phyloP scores from a whole-genome alignment of 2,888 invertebrate species.

The Lithophane leautieri region DNA sequence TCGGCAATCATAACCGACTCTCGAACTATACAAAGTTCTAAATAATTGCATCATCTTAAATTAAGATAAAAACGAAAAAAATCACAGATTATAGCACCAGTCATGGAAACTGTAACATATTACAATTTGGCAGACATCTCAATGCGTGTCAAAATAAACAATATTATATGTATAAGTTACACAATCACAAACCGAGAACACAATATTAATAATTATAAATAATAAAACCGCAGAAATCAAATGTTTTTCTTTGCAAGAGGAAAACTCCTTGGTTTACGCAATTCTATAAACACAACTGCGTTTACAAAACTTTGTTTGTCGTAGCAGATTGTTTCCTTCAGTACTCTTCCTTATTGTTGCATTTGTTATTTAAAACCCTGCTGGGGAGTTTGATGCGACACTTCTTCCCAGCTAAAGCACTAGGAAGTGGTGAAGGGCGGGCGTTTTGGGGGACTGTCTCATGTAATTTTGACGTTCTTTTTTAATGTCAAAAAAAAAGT shows the following conservation, averaged over 20 bases:
- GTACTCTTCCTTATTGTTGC: background rate
- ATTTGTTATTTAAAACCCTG: background rate
- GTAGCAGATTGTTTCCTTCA: background rate
- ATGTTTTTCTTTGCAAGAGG: background rate
- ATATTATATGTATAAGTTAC: slow-evolving; percentile 9
- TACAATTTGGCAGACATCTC: slow-evolving; percentile 39
- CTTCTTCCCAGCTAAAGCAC: too few relatives aligned
- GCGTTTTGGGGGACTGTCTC: too few relatives aligned
- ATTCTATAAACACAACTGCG: background rate
- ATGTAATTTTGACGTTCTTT: too few relatives aligned
- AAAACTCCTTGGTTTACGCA: slow-evolving; percentile 3
- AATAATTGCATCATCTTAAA: slow-evolving; percentile 46
- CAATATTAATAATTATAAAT: background rate
- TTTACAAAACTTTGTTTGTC: slow-evolving; percentile 4
- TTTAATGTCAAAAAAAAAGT: too few relatives aligned
- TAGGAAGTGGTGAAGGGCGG: too few relatives aligned
- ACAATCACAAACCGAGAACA: slow-evolving; percentile 1
- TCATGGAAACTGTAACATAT: slow-evolving; percentile 27
- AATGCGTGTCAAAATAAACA: slow-evolving; percentile 24
- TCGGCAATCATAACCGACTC: slow-evolving; percentile 16
- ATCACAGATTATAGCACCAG: slow-evolving; percentile 5
- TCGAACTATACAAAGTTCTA: slow-evolving; percentile 13
- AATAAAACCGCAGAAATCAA: background rate
- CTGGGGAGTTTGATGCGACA: too few relatives aligned
- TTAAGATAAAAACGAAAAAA: slow-evolving; percentile 31